These are phyloP conservation scores for Phortica magna DNA, from an alignment of 2,888 invertebrate genomes.

Conservation along the genomic window DNA sequence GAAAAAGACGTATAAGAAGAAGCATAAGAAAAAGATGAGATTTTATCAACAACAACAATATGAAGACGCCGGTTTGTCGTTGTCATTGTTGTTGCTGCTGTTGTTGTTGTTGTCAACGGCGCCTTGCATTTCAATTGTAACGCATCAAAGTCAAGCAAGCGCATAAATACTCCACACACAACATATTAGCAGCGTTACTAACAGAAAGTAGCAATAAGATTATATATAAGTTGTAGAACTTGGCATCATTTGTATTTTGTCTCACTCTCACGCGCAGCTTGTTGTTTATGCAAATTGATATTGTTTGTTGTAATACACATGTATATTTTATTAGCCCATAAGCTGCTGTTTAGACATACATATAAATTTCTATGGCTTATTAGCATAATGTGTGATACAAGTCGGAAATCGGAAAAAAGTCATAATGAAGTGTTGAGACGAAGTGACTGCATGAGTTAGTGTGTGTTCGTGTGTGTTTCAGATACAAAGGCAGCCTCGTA, in stretches of 20 bases:
- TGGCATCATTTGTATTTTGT: background rate
- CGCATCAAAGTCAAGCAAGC: constrained; percentile 20
- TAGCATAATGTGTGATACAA: constrained; percentile 12
- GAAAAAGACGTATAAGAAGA: background rate
- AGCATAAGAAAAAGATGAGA: background rate
- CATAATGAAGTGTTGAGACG: constrained; percentile 25
- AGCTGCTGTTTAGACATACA: constrained; percentile 31
- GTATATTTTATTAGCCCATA: background rate
- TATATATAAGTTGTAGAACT: constrained; percentile 6
- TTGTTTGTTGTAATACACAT: background rate
- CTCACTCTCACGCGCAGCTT: background rate
- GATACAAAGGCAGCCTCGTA: background rate
- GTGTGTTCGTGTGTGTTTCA: background rate
- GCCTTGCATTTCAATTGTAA: constrained; percentile 18
- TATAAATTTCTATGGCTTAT: background rate
- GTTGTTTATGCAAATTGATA: constrained; percentile 11
- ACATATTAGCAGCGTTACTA: no score
- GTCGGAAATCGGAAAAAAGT: constrained; percentile 24
- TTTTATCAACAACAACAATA: constrained; percentile 9
- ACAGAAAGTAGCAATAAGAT: no score
- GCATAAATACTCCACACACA: constrained; percentile 22
- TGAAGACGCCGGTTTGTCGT: constrained; percentile 10
- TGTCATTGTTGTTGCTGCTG: background rate
- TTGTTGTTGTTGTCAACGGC: background rate
- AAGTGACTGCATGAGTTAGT: no score